Base-by-base conservation (phyloP, 2,797 vertebrate species). In the Aeoliscus strigatus region DNA sequence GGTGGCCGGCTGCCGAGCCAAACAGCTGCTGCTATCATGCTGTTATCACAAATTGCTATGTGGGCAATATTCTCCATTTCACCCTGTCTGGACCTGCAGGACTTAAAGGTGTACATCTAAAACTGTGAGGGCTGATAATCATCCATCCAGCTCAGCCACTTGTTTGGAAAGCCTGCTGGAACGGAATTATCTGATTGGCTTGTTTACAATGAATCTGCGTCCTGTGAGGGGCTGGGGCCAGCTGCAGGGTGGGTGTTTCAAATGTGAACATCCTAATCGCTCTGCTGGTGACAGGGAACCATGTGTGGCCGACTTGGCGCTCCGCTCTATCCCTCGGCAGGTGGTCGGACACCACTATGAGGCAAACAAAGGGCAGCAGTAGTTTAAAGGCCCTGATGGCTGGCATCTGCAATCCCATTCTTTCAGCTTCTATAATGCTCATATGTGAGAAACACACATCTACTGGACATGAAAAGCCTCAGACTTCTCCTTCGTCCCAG, bases 131-230 rank as follows among this genome's bases (percentile, higher is more conserved):
- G 40, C 62, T 68, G 76, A 79, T 60, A 66, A 67, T 28, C 45
- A 40, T 32, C 14, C 36, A 30, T 28, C 48, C 25, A 28, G 52
- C 60, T 43, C 44, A 35, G 61, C 32, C 24, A 12, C 14, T 63
- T 26, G 1, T 54, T 61, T 56, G 61, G 45, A 59, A 43, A 31
- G 57, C 58, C 68, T 71, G 57, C 56, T 66, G 51, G 41, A 66
- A 60, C 32, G 39, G 53, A 38, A 63, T 74, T 65, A 50, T 68
- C 48, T 50, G 61, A 75, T 55, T 62, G 58, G 59, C 49, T 53
- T 30, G 21, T 75, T 74, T 56, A 37, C 17, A 27, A 50, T 56
- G 60, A 34, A 50, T 56, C 46, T 56, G 49, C 14, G 32, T 13
- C 25, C 43, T 31, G 44, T 47, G 51, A 65, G 27, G 7, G 14